Evolutionary conservation across 2,797 vertebrate genomes (phyloP).

Genomic region (Hydrolagus colliei): DNA sequence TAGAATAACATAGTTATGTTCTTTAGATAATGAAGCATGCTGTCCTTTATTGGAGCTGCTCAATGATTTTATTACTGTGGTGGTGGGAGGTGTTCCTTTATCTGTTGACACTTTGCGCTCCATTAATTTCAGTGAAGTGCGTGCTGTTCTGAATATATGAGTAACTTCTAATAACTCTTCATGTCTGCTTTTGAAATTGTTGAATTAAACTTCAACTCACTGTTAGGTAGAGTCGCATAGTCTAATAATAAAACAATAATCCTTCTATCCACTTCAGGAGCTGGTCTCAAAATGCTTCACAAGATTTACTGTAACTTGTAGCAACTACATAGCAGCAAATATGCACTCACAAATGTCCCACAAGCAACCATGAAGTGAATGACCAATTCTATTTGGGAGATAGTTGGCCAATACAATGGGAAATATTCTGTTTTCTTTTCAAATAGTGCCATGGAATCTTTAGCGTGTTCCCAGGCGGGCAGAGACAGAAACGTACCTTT

Average conservation of each 20-base stretch:
- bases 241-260: background rate
- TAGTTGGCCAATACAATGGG: no score
- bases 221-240: slow-evolving; percentile 8
- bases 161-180: slow-evolving; percentile 21
- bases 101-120: slow-evolving; percentile 27
- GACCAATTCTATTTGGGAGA: no score
- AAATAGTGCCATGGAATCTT: no score
- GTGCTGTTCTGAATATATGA: slow-evolving; percentile 6
- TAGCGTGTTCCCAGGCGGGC: no score
- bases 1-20: slow-evolving; percentile 43
- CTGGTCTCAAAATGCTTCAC: no score
- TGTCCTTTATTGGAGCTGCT: slow-evolving; percentile 11
- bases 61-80: slow-evolving; percentile 15
- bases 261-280: background rate
- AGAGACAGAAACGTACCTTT: no score
- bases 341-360: no score
- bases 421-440: no score
- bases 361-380: no score
- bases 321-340: no score
- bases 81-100: slow-evolving; percentile 24
- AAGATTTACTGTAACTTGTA: no score
- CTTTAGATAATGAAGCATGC: slow-evolving; percentile 34
- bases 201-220: slow-evolving; percentile 18
- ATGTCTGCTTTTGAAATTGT: background rate
- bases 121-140: slow-evolving; percentile 30